Conservation (phyloP, 1,140 invertebrate species). For the Panagrolaimus sp. region DNA sequence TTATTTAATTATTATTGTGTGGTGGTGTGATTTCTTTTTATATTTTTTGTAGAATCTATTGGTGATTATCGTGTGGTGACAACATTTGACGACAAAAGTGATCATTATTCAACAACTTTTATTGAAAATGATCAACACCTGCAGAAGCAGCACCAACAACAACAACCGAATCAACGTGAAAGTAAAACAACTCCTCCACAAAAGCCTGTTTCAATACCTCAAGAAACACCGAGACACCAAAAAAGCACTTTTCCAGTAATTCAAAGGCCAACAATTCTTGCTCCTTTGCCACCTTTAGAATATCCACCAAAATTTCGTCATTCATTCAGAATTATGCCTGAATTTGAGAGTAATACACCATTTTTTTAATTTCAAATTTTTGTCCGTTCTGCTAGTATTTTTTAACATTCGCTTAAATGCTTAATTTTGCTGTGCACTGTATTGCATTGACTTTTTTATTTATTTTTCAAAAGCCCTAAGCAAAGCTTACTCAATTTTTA, state of each 20-base stretch:
- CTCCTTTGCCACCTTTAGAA: not conserved
- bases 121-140: not conserved
- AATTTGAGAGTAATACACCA: constrained; percentile 5
- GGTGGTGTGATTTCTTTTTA: constrained; percentile 3
- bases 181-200: too few relatives aligned
- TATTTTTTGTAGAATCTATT: not conserved
- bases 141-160: too few relatives aligned
- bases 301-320: not conserved
- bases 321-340: not conserved
- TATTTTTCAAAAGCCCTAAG: too few relatives aligned
- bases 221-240: not conserved
- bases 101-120: constrained; percentile 1
- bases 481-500: not conserved
- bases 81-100: constrained; percentile 4
- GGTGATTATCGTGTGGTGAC: not conserved
- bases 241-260: not conserved
- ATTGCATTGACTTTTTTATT: too few relatives aligned
- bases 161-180: too few relatives aligned
- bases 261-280: not conserved
- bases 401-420: too few relatives aligned
- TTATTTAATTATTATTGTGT: constrained; percentile 21
- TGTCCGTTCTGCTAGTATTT: not conserved
- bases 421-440: too few relatives aligned
- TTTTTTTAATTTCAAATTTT: not conserved
- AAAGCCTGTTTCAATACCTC: too few relatives aligned